Conservation (phyloP, 2,113 vertebrate genomes). For the Peromyscus californicus region DNA sequence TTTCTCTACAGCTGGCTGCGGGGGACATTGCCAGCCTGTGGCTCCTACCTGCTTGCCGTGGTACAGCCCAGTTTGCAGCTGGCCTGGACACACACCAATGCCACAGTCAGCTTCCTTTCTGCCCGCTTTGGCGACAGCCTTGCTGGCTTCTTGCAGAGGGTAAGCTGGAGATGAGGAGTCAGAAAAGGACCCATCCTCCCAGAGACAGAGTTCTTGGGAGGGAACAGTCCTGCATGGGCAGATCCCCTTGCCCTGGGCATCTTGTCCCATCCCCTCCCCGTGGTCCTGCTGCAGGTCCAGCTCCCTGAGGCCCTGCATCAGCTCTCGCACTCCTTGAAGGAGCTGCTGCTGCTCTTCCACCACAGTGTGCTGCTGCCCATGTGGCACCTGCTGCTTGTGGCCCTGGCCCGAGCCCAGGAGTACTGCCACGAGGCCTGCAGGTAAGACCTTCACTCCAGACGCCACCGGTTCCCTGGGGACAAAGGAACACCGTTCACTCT, state of each 20-base stretch:
- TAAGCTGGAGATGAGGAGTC: slow-evolving; percentile 79
- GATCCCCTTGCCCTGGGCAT: neutral
- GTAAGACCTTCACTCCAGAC: slow-evolving; percentile 85
- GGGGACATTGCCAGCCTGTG: slow-evolving; percentile 88
- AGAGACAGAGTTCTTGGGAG: accelerated
- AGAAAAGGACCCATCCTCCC: neutral
- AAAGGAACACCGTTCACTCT: neutral
- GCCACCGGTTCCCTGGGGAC: neutral
- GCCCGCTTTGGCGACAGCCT: slow-evolving; percentile 88
- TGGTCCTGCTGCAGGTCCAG: slow-evolving; percentile 85
- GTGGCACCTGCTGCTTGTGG: slow-evolving; percentile 82
- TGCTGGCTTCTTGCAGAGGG: slow-evolving; percentile 89
- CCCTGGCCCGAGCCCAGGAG: slow-evolving; percentile 89
- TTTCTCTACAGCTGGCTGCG: slow-evolving; percentile 91
- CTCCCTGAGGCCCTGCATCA: slow-evolving; percentile 90
- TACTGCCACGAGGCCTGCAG: slow-evolving; percentile 92
- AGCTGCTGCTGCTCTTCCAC: slow-evolving; percentile 91
- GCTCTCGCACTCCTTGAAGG: slow-evolving; percentile 86
- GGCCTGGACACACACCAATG: slow-evolving; percentile 82
- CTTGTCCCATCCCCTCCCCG: neutral
- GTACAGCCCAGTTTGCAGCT: slow-evolving; percentile 88
- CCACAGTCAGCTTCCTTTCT: slow-evolving; percentile 77
- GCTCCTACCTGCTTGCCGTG: slow-evolving; percentile 84
- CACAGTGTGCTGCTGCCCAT: slow-evolving; percentile 89
- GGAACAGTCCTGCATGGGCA: neutral